phyloP scores from a whole-genome alignment of 2,888 invertebrate species.

The Nymphalis urticae region DNA sequence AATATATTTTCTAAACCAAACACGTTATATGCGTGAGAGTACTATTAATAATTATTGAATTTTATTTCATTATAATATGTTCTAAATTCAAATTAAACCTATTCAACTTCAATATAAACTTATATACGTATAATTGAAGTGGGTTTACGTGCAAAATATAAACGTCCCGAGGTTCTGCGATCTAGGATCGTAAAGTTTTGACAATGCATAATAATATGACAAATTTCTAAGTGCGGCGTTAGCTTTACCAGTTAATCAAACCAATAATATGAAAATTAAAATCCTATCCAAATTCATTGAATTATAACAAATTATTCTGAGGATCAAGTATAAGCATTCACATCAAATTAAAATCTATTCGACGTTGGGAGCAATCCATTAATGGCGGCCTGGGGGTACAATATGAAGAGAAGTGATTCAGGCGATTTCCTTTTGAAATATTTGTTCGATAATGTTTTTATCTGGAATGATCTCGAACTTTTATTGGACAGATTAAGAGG shows the following conservation, averaged over 20 bases:
- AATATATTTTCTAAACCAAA: too few relatives aligned
- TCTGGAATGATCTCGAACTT: conserved; percentile 48
- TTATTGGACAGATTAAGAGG: conserved; percentile 56
- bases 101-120: neutral
- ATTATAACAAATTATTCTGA: conserved; percentile 26
- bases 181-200: conserved; percentile 5
- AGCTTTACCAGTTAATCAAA: neutral
- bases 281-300: conserved; percentile 11
- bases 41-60: too few relatives aligned
- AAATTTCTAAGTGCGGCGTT: neutral
- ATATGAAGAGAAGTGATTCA: conserved; percentile 56
- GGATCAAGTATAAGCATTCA: conserved; percentile 29
- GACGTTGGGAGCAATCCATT: conserved; percentile 47
- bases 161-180: neutral
- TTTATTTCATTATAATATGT: neutral
- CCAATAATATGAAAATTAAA: conserved; percentile 13
- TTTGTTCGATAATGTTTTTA: conserved; percentile 51
- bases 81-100: neutral
- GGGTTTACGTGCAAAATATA: neutral
- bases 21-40: too few relatives aligned
- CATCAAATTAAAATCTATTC: conserved; percentile 46
- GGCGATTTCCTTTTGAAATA: conserved; percentile 49
- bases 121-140: neutral
- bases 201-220: conserved; percentile 5
- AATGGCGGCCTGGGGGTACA: conserved; percentile 41